Base-by-base conservation (phyloP, 2,888 invertebrate genomes). In the Cephonodes hylas region DNA sequence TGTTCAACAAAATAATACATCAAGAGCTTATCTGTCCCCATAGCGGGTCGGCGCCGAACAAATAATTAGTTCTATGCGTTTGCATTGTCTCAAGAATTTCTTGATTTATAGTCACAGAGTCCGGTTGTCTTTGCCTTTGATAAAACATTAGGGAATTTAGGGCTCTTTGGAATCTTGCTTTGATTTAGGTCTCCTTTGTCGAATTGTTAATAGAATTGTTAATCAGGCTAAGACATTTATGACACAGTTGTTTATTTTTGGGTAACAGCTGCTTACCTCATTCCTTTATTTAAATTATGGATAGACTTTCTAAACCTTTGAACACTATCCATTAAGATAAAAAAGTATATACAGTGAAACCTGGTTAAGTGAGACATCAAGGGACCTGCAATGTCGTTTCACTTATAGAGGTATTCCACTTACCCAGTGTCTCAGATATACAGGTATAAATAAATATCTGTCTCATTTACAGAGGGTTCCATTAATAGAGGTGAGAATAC, bases 1-100 rank as follows among this genome's bases (percentile, higher is more conserved):
- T 85, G 84, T 80, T 63, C 63, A 68, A 80, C 82, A 82, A 84
- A 85, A 83, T 85, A 86, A 86, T 86, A 83, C 82, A 83, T 87
- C 85, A 83, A 72, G 63, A 62, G 69, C 73, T 86, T 87, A 87
- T 86, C 89, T 70, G 61, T 42, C 25, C 38, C 63, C 64, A 62
- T 66, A 72, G 71, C 71, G 69, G 68, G 66, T 69, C 25, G 79
- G 79, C 77, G 80, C 74, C 76, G 67, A 65, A 73, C 70, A 66
- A 75, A 74, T 72, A 74, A 74, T 79, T 78, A 76, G 69, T 69
- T 53, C 68, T 71, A 73, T 73, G 73, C 74, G 68, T 67, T 61
- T 67, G 71, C 69, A 72, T 76, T 76, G 75, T 77, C 42, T 53
- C 25, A n/a, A 53, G 42, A 25, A 25, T 60, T 60, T 25, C 42